Evolutionary conservation across 1,140 invertebrate genomes (phyloP), one percentile per base, ranked within the genome.

Genomic region (Heliconius himera): DNA sequence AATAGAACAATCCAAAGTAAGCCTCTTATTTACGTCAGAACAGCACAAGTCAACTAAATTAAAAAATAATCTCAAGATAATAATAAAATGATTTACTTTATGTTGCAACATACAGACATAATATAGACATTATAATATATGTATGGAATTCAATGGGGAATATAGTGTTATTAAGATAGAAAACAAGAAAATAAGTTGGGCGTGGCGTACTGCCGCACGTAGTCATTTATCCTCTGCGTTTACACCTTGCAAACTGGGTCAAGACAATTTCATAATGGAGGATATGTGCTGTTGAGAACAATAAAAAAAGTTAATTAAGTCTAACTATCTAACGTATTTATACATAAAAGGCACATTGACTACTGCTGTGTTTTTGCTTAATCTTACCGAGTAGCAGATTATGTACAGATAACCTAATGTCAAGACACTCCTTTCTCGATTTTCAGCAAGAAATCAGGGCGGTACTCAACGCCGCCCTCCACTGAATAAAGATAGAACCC

Each of bases 101-200:
- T 66, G 11, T 26, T 66, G n/a, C 3, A 56, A 56, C 22, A 66
- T 56, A n/a, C n/a, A 9, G 8, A 16, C n/a, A 56, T 66, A 9
- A 26, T 66, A 29, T 26, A 66, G 9, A 29, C 22, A 26, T 16
- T 66, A 66, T 20, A 18, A 20, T 56, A n/a, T 56, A 56, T 22
- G 1, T 66, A 26, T 16, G 22, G 22, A 66, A 29, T 66, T 66
- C 60, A 66, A 16, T 3, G 11, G 60, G 26, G 26, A 0, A 29
- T 85, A 79, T 79, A 78, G 77, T 72, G 84, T 80, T 83, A 85
- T 86, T 84, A 82, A 80, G 54, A 75, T 70, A 77, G 77, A 26
- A 83, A 79, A 76, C 74, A 77, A 81, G 66, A 78, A 73, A 66
- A 74, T 79, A 74, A 81, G 73, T 76, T 78, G 77, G 77, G 80